Evolutionary conservation across 2,797 vertebrate genomes (phyloP), one percentile per base, ranked within the genome.

Genomic region (Notoglanidium macrostoma): DNA sequence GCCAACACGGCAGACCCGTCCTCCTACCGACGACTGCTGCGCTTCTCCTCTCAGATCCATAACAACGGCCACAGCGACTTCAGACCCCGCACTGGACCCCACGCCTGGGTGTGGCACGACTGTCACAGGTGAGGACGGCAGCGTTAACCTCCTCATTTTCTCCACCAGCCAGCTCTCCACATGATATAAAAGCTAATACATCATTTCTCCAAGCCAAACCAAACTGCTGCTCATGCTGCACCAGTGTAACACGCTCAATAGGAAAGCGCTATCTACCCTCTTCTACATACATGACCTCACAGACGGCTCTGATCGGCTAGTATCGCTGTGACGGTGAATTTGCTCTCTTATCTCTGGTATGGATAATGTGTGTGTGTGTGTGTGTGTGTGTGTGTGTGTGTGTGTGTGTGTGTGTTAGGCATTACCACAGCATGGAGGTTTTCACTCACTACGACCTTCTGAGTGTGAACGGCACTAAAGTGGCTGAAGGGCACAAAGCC

Each of bases 361-460:
- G 2, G 35, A 35, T 35, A 35, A 35, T 35, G 35, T 1, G 35
- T 35, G 35, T 35, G 35, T 63, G 46, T 76, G 9, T 46, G 35
- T 85, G 35, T 70, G 5, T 49, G 73, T 63, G 46, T 76, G 9
- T 46, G 35, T 85, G 35, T 70, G 5, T 49, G 73, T 67, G 81
- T 87, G 17, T 57, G 65, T 87, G 57, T 84, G 14, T 80, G 61
- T 85, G 17, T 63, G 46, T 55, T 70, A 99, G 98, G 92, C 98
- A 99, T 91, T 99, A 97, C 94, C 98, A 99, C 95, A 99, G 98
- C 89, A 99, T 99, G 96, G 98, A 99, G 88, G 97, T 99, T 4
- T 99, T 99, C 91, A 98, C 98, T 29, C 96, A 98, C 94, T 99
- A 99, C 0, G 98, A 99, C 86, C 93, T 99, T 32, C 59, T 99